Percentiles rank a stretch among this genome's conserved stretches.
phyloP scores from a whole-genome alignment of 2,797 vertebrate genomes.

The Poecilia picta region DNA sequence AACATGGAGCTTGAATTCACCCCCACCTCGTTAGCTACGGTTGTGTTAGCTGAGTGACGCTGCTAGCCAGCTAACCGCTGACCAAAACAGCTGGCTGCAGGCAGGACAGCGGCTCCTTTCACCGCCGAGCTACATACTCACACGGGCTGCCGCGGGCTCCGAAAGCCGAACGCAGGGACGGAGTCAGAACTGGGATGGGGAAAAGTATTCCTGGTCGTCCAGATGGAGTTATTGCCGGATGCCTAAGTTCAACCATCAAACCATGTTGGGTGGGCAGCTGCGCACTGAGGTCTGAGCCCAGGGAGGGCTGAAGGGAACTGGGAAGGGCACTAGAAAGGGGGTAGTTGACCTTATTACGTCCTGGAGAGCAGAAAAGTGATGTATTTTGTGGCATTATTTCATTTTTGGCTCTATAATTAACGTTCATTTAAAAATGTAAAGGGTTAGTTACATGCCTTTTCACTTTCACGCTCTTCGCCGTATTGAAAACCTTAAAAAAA shows the following conservation, averaged over 20 bases:
- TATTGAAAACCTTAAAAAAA: neutral
- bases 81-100: conserved; percentile 66
- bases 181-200: neutral
- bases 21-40: conserved; percentile 40
- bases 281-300: conserved; percentile 53
- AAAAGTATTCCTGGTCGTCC: conserved; percentile 10
- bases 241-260: conserved; percentile 48
- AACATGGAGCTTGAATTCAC: neutral
- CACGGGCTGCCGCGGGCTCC: neutral
- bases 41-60: conserved; percentile 51
- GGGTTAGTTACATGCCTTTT: neutral
- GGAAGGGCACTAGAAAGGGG: conserved; percentile 30
- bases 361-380: neutral
- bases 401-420: neutral
- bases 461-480: too few relatives aligned
- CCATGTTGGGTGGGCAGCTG: conserved; percentile 67
- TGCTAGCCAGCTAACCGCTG: conserved; percentile 65
- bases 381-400: too few relatives aligned
- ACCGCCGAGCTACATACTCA: conserved; percentile 32
- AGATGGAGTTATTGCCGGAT: conserved; percentile 34
- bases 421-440: neutral
- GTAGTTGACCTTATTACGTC: neutral
- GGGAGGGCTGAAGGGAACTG: conserved; percentile 30
- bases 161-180: neutral
- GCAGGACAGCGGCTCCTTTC: conserved; percentile 14